Percentiles rank a stretch among this genome's conserved stretches.
phyloP scores from a whole-genome alignment of 2,797 vertebrate species.

The Karalla daura region DNA sequence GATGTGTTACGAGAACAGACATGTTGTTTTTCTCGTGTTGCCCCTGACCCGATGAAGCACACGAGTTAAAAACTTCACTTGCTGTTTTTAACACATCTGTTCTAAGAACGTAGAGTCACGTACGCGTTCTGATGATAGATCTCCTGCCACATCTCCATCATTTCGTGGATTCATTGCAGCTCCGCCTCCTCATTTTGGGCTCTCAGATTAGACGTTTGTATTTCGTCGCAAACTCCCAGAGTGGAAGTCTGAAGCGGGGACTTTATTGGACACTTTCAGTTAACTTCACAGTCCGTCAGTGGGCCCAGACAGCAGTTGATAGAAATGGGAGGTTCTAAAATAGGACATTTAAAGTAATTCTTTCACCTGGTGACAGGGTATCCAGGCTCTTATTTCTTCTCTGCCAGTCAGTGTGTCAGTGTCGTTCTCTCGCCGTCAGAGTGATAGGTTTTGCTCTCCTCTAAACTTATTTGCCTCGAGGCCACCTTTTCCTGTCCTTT shows the following conservation, averaged over 20 bases:
- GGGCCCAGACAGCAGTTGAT: slow-evolving; percentile 57
- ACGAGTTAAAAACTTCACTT: no score
- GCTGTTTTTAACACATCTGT: no score
- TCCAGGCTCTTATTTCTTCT: slow-evolving; percentile 65
- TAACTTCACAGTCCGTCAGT: slow-evolving; percentile 39
- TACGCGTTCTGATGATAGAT: no score
- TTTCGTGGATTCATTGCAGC: background rate
- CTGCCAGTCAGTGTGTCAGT: slow-evolving; percentile 67
- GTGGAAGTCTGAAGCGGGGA: slow-evolving; percentile 22
- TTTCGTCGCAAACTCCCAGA: slow-evolving; percentile 27
- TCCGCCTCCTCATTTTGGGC: background rate
- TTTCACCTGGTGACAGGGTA: slow-evolving; percentile 62
- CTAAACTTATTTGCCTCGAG: slow-evolving; percentile 73
- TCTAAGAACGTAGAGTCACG: background rate
- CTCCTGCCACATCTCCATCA: no score
- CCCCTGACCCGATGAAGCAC: no score
- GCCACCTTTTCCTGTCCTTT: slow-evolving; percentile 76
- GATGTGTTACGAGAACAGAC: no score
- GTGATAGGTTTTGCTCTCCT: slow-evolving; percentile 65
- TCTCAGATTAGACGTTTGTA: background rate
- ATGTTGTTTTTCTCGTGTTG: no score
- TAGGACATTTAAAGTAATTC: slow-evolving; percentile 68
- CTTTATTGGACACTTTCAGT: slow-evolving; percentile 44
- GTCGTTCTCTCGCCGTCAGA: slow-evolving; percentile 50
- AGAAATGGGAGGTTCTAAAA: slow-evolving; percentile 57